A percentile compares a stretch with the other conserved stretches of the same genome.
Evolutionary conservation across 2,113 vertebrate species (phyloP).

Genomic region (Oostethus manadensis): DNA sequence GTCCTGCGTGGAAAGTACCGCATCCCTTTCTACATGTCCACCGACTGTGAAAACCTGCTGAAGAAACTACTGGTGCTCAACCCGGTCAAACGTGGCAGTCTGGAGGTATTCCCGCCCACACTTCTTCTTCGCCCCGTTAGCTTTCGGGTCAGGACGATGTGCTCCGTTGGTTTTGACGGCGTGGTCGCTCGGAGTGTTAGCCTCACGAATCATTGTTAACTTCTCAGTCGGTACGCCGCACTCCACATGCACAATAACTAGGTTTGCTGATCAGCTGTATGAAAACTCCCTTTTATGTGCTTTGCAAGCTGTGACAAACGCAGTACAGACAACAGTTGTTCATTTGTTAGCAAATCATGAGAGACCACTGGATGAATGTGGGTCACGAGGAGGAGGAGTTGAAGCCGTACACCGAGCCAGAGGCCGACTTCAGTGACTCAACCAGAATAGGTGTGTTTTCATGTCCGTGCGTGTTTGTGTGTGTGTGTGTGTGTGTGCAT

Average conservation of each 20-base stretch:
- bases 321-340: conserved; percentile 1
- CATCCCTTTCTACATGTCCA: conserved; percentile 99
- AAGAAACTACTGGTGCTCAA: conserved; percentile 94
- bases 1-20: conserved; percentile 94
- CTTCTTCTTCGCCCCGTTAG: not conserved
- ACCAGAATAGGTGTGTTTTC: conserved; percentile 84
- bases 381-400: conserved; percentile 93
- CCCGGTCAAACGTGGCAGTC: conserved; percentile 89
- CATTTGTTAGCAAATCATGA: conserved; percentile 91
- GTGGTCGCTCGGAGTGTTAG: not conserved
- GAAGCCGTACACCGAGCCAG: conserved; percentile 88
- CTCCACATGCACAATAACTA: conserved; percentile 36
- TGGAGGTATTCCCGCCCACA: conserved; percentile 77
- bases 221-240: conserved; percentile 26
- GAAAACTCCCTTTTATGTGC: conserved; percentile 1
- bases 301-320: not conserved
- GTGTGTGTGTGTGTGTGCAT: conserved; percentile 44
- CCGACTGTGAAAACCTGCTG: conserved; percentile 97
- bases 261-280: conserved; percentile 7
- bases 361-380: conserved; percentile 97
- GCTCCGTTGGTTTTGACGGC: not conserved
- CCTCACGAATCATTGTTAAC: conserved; percentile 15
- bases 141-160: not conserved
- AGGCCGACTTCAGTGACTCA: conserved; percentile 85
- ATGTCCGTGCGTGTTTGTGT: conserved; percentile 42